Base-by-base conservation (phyloP, 2,888 invertebrate species). In the Cantharis rufa region DNA sequence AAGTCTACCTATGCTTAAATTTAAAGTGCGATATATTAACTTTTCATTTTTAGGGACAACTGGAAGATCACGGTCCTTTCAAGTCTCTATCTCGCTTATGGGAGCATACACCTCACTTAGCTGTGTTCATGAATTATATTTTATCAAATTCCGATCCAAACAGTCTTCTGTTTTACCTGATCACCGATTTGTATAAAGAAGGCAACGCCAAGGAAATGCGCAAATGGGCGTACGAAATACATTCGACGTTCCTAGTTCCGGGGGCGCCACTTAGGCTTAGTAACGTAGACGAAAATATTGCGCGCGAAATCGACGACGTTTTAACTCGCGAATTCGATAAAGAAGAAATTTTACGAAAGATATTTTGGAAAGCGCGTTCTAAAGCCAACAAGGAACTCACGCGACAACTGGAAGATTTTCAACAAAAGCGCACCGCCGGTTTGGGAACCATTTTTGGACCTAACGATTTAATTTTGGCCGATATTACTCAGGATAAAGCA, bases 191-290 rank as follows among this genome's bases (percentile, higher is more conserved):
- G 73, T 98, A 96, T 89, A 95, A 96, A 85, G 92, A 94, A 84
- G 96, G 96, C 71, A 93, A 93, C 82, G 90, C 93, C 73, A 95
- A 96, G 89, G 98, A 99, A 85, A 95, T 98, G 92, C 93, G 96
- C 74, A 96, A 98, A 87, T 99, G 99, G 98, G 98, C 98, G 3
- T 99, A 98, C 90, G 99, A 99, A 91, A 97, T 99, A 86, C 97
- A 98, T 89, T 98, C 98, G 82, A 96, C 96, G 85, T 98, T 98
- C 90, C 90, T 97, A 77, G 95, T 96, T 85, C 97, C 97, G 78
- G 93, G 94, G 84, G 96, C 97, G 96, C 95, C 95, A 70, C 89
- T 96, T 84, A 92, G 93, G 85, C 89, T 96, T 79, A 92, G 91
- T 80, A 94, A 94, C 81, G 93, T 96, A 21, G 95, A 96, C 84